These are phyloP conservation scores for Holothuria leucospilota DNA, from an alignment of 53 echinoderm and acorn worm species.

Conservation along the genomic window DNA sequence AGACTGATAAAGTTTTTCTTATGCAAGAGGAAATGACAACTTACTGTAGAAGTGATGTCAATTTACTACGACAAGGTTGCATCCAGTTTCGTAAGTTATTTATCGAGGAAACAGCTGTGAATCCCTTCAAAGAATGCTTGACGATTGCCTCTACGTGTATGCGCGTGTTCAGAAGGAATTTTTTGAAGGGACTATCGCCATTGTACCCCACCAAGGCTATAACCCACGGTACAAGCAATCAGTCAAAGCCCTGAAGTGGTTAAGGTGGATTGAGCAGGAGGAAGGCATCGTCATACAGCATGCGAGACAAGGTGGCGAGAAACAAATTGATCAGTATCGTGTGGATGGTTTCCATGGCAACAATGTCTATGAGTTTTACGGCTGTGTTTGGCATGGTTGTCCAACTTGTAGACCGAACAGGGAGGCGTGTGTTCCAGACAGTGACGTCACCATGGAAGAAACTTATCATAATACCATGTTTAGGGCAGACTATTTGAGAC, in stretches of 20 bases:
- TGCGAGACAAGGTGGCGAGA: conserved; percentile 27
- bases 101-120: too few species aligned
- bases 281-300: conserved; percentile 37
- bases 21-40: conserved; percentile 21
- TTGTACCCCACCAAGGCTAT: conserved; percentile 6
- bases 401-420: not conserved
- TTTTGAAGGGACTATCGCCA: conserved; percentile 23
- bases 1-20: not conserved
- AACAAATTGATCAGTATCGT: not conserved
- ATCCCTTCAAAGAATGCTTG: too few species aligned
- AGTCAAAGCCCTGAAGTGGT: conserved; percentile 39
- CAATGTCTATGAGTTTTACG: conserved; percentile 47
- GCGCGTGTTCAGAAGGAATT: conserved; percentile 38
- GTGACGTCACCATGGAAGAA: not conserved
- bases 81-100: conserved; percentile 49
- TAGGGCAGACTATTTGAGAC: not conserved
- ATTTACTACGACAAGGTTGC: conserved; percentile 51
- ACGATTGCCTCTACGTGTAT: conserved; percentile 61
- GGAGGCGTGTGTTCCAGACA: not conserved
- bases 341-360: conserved; percentile 45
- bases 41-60: conserved; percentile 53
- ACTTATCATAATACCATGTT: not conserved
- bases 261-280: conserved; percentile 17
- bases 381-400: too few species aligned
- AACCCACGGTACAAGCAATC: conserved; percentile 36